phyloP scores from a whole-genome alignment of 2,113 vertebrate genomes.

The Prunella himalayana region DNA sequence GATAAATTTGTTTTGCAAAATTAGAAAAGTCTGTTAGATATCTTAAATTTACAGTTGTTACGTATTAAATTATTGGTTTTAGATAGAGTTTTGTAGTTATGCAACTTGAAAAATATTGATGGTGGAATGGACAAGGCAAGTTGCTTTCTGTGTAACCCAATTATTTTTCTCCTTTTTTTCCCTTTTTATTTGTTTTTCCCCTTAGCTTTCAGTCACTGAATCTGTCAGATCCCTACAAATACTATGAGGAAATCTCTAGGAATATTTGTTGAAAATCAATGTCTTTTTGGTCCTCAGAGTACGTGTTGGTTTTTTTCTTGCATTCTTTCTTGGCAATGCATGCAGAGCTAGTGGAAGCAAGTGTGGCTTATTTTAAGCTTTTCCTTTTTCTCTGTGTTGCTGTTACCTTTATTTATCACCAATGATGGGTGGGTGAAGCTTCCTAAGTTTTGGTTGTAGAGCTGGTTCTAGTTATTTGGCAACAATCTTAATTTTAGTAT shows the following conservation, averaged over 20 bases:
- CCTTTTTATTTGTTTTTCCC: too few relatives aligned
- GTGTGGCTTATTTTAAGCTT: not conserved
- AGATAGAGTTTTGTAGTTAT: not conserved
- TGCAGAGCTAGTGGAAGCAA: not conserved
- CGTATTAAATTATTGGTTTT: not conserved
- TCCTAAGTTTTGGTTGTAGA: not conserved
- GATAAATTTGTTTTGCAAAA: not conserved
- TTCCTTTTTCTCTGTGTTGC: not conserved
- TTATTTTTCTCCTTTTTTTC: not conserved
- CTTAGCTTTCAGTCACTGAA: not conserved
- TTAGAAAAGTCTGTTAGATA: not conserved
- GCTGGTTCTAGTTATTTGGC: not conserved
- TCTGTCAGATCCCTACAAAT: not conserved
- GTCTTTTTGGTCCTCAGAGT: not conserved
- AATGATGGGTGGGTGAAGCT: not conserved
- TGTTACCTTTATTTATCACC: not conserved
- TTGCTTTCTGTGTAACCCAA: not conserved
- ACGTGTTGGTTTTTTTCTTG: rapidly evolving
- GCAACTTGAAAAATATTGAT: not conserved
- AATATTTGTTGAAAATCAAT: not conserved
- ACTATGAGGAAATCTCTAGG: not conserved
- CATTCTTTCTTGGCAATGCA: not conserved
- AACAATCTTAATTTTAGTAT: not conserved
- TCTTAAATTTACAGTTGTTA: not conserved
- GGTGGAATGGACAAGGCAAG: not conserved